These are phyloP conservation scores for Macropis europaea DNA, from an alignment of 2,888 invertebrate genomes.

Conservation along the genomic window DNA sequence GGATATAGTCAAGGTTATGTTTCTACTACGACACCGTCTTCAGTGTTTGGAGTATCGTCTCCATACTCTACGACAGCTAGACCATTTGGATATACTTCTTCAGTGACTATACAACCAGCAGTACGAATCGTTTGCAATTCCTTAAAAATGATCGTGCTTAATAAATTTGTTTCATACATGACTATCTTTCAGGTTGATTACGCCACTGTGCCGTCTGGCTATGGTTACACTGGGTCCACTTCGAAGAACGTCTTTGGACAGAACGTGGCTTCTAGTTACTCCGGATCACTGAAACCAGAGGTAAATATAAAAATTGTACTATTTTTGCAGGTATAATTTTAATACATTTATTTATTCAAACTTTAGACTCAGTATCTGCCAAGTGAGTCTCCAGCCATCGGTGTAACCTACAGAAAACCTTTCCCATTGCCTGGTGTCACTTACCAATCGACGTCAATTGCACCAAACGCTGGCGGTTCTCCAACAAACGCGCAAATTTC, in stretches of 20 bases:
- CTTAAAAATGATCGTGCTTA: not conserved
- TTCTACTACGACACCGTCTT: constrained; percentile 54
- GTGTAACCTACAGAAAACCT: constrained; percentile 65
- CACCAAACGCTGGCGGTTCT: constrained; percentile 45
- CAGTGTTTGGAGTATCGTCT: constrained; percentile 16
- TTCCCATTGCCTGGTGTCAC: constrained; percentile 53
- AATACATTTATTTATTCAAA: not conserved
- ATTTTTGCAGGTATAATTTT: not conserved
- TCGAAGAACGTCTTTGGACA: constrained; percentile 19
- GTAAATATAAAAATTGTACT: constrained; percentile 1
- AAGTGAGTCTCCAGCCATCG: constrained; percentile 50
- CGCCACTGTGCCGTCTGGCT: not conserved
- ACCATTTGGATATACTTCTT: constrained; percentile 20
- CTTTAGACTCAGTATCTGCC: constrained; percentile 53
- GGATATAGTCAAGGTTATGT: constrained; percentile 8
- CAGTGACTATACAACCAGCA: constrained; percentile 29
- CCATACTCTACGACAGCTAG: constrained; percentile 45
- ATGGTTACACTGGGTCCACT: constrained; percentile 18
- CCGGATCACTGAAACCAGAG: constrained; percentile 27
- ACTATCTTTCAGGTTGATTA: constrained; percentile 25
- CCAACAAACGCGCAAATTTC: constrained; percentile 54
- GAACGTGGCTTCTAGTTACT: constrained; percentile 9
- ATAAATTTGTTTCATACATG: not conserved
- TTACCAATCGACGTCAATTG: constrained; percentile 46
- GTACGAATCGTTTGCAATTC: not conserved